phyloP scores from a whole-genome alignment of 2,113 vertebrate species.

The Gnathonemus echidnorhynchus region DNA sequence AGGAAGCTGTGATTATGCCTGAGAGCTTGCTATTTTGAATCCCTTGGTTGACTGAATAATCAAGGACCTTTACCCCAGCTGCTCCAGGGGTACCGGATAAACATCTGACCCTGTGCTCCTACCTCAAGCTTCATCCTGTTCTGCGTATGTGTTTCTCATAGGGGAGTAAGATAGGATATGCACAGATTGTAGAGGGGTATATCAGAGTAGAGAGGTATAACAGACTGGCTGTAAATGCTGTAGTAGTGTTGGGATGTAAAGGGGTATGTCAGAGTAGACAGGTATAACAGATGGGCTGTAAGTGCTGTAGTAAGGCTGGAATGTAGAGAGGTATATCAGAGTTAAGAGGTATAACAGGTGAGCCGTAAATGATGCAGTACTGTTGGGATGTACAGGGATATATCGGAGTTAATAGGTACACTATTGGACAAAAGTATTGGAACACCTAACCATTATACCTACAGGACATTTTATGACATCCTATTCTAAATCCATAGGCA shows the following conservation, averaged over 20 bases:
- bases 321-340: background rate
- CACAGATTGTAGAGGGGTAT: background rate
- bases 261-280: background rate
- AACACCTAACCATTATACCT: background rate
- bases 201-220: background rate
- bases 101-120: background rate
- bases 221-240: background rate
- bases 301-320: background rate
- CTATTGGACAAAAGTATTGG: background rate
- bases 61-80: background rate
- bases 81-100: background rate
- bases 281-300: background rate
- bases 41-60: background rate
- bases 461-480: background rate
- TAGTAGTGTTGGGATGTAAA: background rate
- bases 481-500: background rate
- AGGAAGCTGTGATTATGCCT: background rate
- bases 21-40: background rate
- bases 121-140: background rate
- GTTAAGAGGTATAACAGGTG: background rate
- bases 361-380: background rate
- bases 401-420: background rate
- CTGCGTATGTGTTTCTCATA: background rate
- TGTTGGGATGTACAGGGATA: background rate
- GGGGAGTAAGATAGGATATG: background rate